These are phyloP conservation scores for Agrotis clavis DNA, from an alignment of 2,888 invertebrate species.

Conservation along the genomic window DNA sequence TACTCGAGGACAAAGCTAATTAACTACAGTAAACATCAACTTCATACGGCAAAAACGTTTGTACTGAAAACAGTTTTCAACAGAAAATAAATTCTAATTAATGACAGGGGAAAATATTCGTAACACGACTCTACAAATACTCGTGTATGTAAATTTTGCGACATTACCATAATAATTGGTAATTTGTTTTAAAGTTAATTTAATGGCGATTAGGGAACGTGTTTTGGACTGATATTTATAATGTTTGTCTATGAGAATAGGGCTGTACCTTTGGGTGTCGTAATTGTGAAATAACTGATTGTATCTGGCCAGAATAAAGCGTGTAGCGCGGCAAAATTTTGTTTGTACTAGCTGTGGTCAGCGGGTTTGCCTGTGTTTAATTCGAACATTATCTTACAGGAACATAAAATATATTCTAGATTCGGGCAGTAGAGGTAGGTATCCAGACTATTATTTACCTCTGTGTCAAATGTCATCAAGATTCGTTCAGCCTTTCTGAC, in stretches of 20 bases:
- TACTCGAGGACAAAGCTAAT: slow-evolving; percentile 36
- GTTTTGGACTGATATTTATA: slow-evolving; percentile 41
- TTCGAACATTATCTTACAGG: too few species aligned
- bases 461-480: too few species aligned
- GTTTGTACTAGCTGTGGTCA: too few species aligned
- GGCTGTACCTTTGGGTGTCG: slow-evolving; percentile 10
- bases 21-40: slow-evolving; percentile 42
- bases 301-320: slow-evolving; percentile 27
- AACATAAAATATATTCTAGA: too few species aligned
- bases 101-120: slow-evolving; percentile 44
- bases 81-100: slow-evolving; percentile 59
- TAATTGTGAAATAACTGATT: slow-evolving; percentile 37
- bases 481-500: too few species aligned
- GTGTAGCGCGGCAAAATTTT: background rate
- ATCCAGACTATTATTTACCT: too few species aligned
- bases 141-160: slow-evolving; percentile 45
- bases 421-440: too few species aligned
- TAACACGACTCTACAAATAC: slow-evolving; percentile 47
- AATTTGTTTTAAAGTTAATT: slow-evolving; percentile 56
- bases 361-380: too few species aligned
- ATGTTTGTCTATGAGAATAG: slow-evolving; percentile 26
- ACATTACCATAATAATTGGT: slow-evolving; percentile 58
- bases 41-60: slow-evolving; percentile 35
- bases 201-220: slow-evolving; percentile 46
- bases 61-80: slow-evolving; percentile 38